A percentile compares a stretch with the other conserved stretches of the same genome.
These are phyloP conservation scores for Aplidium turbinatum DNA, from an alignment of 23 tunicate genomes.

Conservation along the genomic window DNA sequence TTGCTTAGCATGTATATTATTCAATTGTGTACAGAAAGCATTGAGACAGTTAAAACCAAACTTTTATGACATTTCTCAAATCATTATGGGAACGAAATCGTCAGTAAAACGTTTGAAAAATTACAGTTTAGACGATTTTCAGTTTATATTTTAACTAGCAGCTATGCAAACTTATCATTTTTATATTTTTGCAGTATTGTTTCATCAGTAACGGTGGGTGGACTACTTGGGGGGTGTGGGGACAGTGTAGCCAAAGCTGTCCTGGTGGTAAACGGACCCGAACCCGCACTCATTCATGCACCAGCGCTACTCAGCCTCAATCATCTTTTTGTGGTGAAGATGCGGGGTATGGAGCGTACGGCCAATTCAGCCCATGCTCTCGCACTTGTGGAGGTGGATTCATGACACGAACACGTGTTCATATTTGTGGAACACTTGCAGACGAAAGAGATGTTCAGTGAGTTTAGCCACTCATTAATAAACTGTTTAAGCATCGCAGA, in stretches of 20 bases:
- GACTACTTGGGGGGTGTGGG: constrained; percentile 62
- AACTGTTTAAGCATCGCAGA: too few relatives aligned
- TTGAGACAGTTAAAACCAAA: not conserved
- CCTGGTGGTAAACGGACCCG: constrained; percentile 67
- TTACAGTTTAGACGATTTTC: not conserved
- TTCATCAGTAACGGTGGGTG: constrained; percentile 40
- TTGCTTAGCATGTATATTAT: too few relatives aligned
- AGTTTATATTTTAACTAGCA: not conserved
- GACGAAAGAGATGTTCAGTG: too few relatives aligned
- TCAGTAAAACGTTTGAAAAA: not conserved
- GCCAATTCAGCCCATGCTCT: constrained; percentile 67
- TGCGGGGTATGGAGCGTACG: constrained; percentile 69
- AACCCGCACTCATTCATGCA: constrained; percentile 57
- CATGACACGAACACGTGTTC: constrained; percentile 46
- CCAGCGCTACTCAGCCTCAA: constrained; percentile 41
- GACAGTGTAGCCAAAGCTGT: constrained; percentile 65
- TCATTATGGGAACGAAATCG: not conserved
- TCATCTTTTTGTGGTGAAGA: constrained; percentile 69
- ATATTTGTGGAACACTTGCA: too few relatives aligned
- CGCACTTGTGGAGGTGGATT: constrained; percentile 88
- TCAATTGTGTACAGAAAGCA: not conserved
- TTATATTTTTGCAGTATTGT: constrained; percentile 56
- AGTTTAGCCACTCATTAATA: too few relatives aligned
- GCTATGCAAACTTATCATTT: too few relatives aligned
- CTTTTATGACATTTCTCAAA: too few relatives aligned